Percentiles rank a stretch among this genome's conserved stretches.
phyloP scores from a whole-genome alignment of 2,888 invertebrate genomes.

The Taphrorychus bicolor region DNA sequence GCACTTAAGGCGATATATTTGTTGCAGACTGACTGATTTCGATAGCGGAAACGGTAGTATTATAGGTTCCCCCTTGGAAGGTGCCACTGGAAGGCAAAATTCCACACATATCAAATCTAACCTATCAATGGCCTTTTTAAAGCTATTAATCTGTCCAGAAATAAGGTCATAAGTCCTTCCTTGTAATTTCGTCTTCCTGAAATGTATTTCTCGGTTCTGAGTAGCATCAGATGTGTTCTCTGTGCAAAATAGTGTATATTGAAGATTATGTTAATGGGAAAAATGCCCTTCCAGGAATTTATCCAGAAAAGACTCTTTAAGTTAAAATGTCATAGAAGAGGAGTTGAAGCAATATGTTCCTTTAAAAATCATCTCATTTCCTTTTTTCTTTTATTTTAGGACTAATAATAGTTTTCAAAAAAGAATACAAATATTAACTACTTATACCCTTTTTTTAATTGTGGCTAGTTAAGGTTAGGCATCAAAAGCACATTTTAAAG shows the following conservation, averaged over 20 bases:
- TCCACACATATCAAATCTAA: constrained; percentile 16
- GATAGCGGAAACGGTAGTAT: background rate
- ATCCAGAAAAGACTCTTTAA: too few species aligned
- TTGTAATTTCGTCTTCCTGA: constrained; percentile 1
- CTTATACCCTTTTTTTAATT: too few species aligned
- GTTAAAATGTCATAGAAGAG: too few species aligned
- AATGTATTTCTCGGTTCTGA: background rate
- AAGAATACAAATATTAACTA: too few species aligned
- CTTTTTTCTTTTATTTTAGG: too few species aligned
- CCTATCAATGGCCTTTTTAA: constrained; percentile 40
- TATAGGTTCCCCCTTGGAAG: background rate
- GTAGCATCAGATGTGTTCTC: background rate
- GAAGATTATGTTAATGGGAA: too few species aligned
- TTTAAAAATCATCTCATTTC: too few species aligned
- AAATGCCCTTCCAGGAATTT: too few species aligned
- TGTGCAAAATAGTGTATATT: background rate
- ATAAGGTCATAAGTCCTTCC: constrained; percentile 51
- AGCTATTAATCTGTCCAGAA: constrained; percentile 34
- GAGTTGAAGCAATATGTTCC: too few species aligned
- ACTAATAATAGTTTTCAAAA: too few species aligned
- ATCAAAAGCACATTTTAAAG: too few species aligned
- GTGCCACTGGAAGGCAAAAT: background rate
- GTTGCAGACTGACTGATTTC: background rate
- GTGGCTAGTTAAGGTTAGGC: too few species aligned
- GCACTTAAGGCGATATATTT: background rate